Percentiles rank a stretch among this genome's conserved stretches.
Evolutionary conservation across 2,113 vertebrate genomes (phyloP).

Genomic region (Lophotis ruficrista): DNA sequence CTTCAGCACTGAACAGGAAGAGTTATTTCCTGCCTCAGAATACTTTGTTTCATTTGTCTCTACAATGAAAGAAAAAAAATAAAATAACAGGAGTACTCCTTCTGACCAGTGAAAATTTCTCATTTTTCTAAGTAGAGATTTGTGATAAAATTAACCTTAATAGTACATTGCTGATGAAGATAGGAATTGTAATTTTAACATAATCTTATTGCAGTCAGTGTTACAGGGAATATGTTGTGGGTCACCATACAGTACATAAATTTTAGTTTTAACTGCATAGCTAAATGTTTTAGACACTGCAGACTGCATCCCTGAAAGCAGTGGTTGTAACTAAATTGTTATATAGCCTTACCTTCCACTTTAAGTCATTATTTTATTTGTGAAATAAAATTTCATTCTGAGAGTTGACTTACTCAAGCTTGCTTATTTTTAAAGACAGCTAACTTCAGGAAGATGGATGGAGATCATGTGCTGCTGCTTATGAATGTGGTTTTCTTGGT

Average conservation of each 20-base stretch:
- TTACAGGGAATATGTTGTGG: neutral
- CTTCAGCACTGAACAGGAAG: conserved; percentile 42
- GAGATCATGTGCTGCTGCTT: neutral
- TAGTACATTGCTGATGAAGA: neutral
- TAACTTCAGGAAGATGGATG: neutral
- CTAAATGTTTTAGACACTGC: neutral
- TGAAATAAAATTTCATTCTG: neutral
- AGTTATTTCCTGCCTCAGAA: conserved; percentile 44
- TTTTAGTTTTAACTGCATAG: neutral
- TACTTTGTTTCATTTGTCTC: conserved; percentile 60
- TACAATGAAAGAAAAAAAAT: neutral
- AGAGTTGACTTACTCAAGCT: neutral
- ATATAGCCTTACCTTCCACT: neutral
- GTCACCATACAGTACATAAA: neutral
- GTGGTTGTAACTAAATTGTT: neutral
- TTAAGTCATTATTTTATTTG: neutral
- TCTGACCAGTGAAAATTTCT: neutral
- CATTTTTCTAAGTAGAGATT: neutral
- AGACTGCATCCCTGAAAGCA: neutral
- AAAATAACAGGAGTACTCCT: neutral
- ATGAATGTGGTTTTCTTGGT: conserved; percentile 29
- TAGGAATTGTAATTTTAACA: neutral
- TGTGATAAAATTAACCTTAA: neutral
- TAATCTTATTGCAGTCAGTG: neutral
- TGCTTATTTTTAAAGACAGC: neutral